Percentiles rank a stretch among this genome's conserved stretches.
phyloP scores from a whole-genome alignment of 2,888 invertebrate species.

The Aphodius granarius region DNA sequence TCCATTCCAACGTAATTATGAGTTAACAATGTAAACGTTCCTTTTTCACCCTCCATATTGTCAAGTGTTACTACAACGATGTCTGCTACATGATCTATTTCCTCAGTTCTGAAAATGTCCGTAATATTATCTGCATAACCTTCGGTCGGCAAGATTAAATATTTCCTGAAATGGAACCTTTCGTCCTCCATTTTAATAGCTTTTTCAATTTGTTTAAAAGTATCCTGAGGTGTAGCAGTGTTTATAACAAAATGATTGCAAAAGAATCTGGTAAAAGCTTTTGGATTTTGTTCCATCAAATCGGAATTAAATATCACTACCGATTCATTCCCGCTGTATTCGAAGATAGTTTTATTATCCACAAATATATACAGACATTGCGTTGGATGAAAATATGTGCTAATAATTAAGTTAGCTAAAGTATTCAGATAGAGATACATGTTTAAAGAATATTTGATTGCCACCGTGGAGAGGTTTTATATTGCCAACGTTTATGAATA shows the following conservation, averaged over 20 bases:
- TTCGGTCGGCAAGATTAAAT: conserved; percentile 17
- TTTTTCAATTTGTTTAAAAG: conserved; percentile 21
- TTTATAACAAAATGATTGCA: conserved; percentile 20
- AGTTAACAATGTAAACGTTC: conserved; percentile 17
- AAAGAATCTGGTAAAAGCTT: conserved; percentile 18
- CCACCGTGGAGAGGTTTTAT: neutral
- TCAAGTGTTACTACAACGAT: neutral
- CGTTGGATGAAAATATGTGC: conserved; percentile 15
- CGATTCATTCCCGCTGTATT: conserved; percentile 10
- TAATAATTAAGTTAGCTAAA: conserved; percentile 16
- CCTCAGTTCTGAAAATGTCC: conserved; percentile 13
- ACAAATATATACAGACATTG: conserved; percentile 17
- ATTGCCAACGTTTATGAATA: neutral
- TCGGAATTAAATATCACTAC: conserved; percentile 5
- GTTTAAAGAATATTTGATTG: neutral
- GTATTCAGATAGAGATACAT: conserved; percentile 11
- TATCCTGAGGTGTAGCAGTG: conserved; percentile 2
- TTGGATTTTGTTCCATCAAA: neutral
- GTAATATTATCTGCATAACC: neutral
- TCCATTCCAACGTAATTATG: conserved; percentile 19
- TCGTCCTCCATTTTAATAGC: conserved; percentile 11
- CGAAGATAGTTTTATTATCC: conserved; percentile 1
- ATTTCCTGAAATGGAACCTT: conserved; percentile 20
- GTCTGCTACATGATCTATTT: conserved; percentile 16
- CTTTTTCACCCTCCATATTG: neutral